Conservation (phyloP, 2,113 vertebrate genomes). For the Jaculus jaculus region DNA sequence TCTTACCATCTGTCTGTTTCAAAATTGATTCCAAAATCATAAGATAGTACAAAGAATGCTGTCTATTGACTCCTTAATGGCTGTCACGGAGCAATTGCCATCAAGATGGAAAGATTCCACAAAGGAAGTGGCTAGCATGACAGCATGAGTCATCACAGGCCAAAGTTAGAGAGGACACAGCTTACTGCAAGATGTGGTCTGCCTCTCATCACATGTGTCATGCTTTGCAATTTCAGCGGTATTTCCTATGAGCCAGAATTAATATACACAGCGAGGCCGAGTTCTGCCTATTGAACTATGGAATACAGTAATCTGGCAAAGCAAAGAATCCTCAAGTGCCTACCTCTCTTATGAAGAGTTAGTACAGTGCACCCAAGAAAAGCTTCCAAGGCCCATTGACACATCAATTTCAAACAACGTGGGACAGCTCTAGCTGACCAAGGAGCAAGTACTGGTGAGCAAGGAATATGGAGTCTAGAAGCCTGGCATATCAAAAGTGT, state of each 20-base stretch:
- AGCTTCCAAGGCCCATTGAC: neutral
- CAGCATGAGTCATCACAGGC: neutral
- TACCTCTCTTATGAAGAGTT: neutral
- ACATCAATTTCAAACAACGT: neutral
- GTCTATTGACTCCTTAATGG: neutral
- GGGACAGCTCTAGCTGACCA: neutral
- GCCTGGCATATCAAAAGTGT: neutral
- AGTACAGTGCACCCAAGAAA: neutral
- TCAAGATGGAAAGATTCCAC: neutral
- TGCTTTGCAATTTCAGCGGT: neutral
- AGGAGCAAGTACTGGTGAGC: neutral
- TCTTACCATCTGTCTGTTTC: slow-evolving; percentile 33
- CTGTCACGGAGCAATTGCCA: neutral
- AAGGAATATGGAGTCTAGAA: neutral
- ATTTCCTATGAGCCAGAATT: slow-evolving; percentile 32
- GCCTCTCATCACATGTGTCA: neutral
- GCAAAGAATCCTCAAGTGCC: neutral
- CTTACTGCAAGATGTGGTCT: neutral
- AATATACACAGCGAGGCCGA: neutral
- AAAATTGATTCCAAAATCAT: slow-evolving; percentile 23
- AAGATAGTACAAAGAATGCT: neutral
- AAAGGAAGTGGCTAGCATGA: neutral
- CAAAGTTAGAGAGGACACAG: neutral
- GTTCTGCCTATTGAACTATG: neutral
- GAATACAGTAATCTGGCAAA: neutral